phyloP scores from a whole-genome alignment of 2,113 vertebrate genomes.

The Seriola dumerili region DNA sequence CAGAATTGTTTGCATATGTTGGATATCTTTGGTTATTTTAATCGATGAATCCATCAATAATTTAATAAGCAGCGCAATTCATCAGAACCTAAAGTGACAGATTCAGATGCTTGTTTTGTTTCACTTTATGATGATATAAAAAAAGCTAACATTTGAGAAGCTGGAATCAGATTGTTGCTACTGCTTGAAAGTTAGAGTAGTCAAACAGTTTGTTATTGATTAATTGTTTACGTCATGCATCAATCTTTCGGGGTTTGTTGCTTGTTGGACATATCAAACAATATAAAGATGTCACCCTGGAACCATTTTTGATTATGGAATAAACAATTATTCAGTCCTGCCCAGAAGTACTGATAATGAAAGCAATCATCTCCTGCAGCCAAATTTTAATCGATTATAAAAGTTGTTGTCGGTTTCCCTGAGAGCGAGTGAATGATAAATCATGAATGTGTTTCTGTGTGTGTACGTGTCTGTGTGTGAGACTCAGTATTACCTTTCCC shows the following conservation, averaged over 20 bases:
- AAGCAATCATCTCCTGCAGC: too few relatives aligned
- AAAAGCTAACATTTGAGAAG: too few relatives aligned
- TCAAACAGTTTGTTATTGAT: too few relatives aligned
- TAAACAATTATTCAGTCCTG: neutral
- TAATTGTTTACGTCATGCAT: too few relatives aligned
- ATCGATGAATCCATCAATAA: neutral
- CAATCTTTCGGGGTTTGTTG: too few relatives aligned
- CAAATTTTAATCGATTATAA: neutral
- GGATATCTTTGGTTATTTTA: neutral
- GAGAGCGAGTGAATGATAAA: neutral
- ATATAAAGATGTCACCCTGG: neutral
- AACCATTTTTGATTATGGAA: neutral
- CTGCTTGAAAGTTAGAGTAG: too few relatives aligned
- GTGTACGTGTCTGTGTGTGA: neutral
- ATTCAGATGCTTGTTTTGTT: too few relatives aligned
- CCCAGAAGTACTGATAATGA: neutral
- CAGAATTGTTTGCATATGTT: neutral
- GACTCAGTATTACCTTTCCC: constrained; percentile 83
- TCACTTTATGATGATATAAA: too few relatives aligned
- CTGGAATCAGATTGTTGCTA: too few relatives aligned
- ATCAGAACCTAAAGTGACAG: too few relatives aligned
- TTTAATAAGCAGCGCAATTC: neutral
- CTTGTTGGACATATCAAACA: neutral
- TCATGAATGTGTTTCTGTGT: neutral
- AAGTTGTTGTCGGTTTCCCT: neutral